A percentile compares a stretch with the other conserved stretches of the same genome.
Evolutionary conservation across 2,888 invertebrate genomes (phyloP).

Genomic region (Tortrix viridana): DNA sequence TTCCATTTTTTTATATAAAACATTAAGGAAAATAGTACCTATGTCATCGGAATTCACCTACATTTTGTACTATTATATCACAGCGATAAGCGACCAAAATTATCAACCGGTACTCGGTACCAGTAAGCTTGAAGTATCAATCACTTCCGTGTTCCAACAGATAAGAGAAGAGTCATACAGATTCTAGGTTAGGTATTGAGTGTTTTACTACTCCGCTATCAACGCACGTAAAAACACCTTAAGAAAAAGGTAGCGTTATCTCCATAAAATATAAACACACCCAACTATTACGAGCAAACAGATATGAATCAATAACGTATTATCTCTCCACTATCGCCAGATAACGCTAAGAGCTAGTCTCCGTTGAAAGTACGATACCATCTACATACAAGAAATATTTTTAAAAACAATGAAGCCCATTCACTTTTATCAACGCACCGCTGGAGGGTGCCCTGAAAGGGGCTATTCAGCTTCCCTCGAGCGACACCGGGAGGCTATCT

Average conservation of each 20-base stretch:
- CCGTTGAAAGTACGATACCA: slow-evolving; percentile 60
- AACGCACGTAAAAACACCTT: not conserved
- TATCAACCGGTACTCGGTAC: not conserved
- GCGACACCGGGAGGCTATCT: slow-evolving; percentile 70
- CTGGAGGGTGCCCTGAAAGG: slow-evolving; percentile 70
- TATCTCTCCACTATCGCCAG: slow-evolving; percentile 46
- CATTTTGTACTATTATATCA: not conserved
- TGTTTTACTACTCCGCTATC: not conserved
- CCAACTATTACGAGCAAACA: slow-evolving; percentile 19
- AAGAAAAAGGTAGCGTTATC: slow-evolving; percentile 1
- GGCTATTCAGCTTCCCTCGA: slow-evolving; percentile 65
- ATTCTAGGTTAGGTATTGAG: not conserved
- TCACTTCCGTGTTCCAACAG: slow-evolving; percentile 28
- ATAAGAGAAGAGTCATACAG: slow-evolving; percentile 4
- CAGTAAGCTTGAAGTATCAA: slow-evolving; percentile 12
- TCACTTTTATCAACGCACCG: slow-evolving; percentile 80
- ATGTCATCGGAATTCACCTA: too few species aligned
- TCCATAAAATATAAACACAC: slow-evolving; percentile 18
- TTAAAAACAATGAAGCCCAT: slow-evolving; percentile 76
- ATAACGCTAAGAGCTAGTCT: slow-evolving; percentile 66
- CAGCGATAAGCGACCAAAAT: not conserved
- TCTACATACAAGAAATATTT: slow-evolving; percentile 69
- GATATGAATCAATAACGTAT: slow-evolving; percentile 20
- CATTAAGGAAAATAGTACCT: too few species aligned
- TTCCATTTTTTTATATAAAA: too few species aligned